Percentiles rank a stretch among this genome's conserved stretches.
Evolutionary conservation across 2,797 vertebrate genomes (phyloP).

Genomic region (Enteromius thamalakanensis): DNA sequence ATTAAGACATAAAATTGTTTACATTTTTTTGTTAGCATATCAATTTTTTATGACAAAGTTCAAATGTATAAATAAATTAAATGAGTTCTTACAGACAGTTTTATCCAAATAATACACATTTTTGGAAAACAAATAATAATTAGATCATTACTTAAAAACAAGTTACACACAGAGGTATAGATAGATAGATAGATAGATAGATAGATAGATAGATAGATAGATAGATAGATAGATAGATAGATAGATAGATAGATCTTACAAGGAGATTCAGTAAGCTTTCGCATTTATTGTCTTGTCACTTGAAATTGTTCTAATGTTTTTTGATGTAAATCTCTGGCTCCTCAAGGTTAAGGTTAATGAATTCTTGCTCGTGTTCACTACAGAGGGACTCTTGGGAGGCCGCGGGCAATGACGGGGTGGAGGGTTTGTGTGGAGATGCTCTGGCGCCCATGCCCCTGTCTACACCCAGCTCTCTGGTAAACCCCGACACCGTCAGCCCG

Average conservation of each 20-base stretch:
- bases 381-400: conserved; percentile 93
- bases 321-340: background rate
- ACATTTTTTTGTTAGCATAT: no score
- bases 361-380: conserved; percentile 45
- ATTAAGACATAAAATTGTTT: background rate
- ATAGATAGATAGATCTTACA: no score
- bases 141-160: no score
- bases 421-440: conserved; percentile 76
- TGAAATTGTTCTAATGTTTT: no score
- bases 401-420: conserved; percentile 73
- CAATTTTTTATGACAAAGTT: no score
- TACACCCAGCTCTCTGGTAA: conserved; percentile 74
- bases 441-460: conserved; percentile 66
- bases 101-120: background rate
- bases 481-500: conserved; percentile 73
- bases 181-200: no score
- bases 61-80: background rate
- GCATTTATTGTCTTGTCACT: background rate
- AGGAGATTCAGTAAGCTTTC: background rate
- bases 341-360: background rate
- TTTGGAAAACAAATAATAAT: no score
- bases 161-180: no score
- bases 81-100: background rate
- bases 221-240: no score
- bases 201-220: no score